Evolutionary conservation across 1,140 invertebrate species (phyloP).

Genomic region (Halyomorpha halys): DNA sequence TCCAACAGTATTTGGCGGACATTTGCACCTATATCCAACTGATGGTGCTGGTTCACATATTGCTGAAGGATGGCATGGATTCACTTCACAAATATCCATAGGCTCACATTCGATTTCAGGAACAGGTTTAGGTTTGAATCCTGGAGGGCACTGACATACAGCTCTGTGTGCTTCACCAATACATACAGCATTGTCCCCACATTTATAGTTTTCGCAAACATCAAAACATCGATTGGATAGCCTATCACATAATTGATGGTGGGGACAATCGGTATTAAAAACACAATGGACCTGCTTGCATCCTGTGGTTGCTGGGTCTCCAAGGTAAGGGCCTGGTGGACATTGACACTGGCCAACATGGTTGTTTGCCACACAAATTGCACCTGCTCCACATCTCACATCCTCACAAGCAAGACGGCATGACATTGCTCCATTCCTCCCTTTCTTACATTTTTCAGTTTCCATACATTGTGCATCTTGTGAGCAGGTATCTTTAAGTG

Average conservation of each 20-base stretch:
- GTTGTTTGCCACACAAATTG: conserved; percentile 75
- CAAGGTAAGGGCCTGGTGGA: conserved; percentile 65
- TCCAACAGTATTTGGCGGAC: conserved; percentile 60
- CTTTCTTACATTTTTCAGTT: conserved; percentile 54
- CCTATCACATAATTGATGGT: conserved; percentile 66
- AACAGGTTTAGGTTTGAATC: conserved; percentile 64
- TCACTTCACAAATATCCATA: conserved; percentile 56
- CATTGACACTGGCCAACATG: conserved; percentile 81
- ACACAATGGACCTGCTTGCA: conserved; percentile 73
- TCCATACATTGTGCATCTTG: conserved; percentile 71
- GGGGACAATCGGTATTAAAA: conserved; percentile 70
- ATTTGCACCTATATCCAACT: conserved; percentile 58
- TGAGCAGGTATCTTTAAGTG: conserved; percentile 60
- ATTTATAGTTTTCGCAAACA: conserved; percentile 68
- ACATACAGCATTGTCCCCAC: conserved; percentile 78
- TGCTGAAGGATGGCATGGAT: conserved; percentile 70
- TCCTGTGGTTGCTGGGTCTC: conserved; percentile 70
- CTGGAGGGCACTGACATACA: conserved; percentile 72
- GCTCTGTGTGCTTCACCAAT: conserved; percentile 65
- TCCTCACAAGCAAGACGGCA: conserved; percentile 67
- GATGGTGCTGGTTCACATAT: conserved; percentile 54
- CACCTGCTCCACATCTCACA: conserved; percentile 68
- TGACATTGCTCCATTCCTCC: conserved; percentile 36
- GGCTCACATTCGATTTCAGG: conserved; percentile 66
- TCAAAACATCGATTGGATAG: conserved; percentile 70